Conservation (phyloP, 1,140 invertebrate genomes). For the Hetaerina americana region DNA sequence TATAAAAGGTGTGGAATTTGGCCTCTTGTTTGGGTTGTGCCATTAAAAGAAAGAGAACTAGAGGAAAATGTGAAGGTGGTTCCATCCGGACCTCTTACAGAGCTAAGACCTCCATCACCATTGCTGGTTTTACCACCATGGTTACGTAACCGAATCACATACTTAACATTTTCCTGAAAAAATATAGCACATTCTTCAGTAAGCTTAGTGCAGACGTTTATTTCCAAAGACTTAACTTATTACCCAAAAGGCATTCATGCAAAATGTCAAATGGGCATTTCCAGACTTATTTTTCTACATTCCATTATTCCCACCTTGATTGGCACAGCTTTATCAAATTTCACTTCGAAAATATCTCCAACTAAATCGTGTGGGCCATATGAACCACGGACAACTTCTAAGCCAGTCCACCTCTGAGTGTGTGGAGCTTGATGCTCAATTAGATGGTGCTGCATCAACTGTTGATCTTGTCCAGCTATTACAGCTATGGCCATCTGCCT, state of each 20-base stretch:
- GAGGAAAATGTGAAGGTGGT: conserved; percentile 84
- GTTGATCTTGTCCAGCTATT: not conserved
- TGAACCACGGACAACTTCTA: conserved; percentile 55
- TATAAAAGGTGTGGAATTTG: conserved; percentile 92
- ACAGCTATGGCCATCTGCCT: not conserved
- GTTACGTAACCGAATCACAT: conserved; percentile 78
- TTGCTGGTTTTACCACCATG: conserved; percentile 85
- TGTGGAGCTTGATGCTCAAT: conserved; percentile 37
- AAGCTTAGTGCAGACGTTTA: not conserved
- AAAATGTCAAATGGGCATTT: no score
- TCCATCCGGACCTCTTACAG: conserved; percentile 83
- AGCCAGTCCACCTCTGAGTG: conserved; percentile 55
- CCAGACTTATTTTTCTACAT: no score
- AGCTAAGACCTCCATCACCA: conserved; percentile 76
- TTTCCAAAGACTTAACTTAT: not conserved
- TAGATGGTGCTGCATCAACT: not conserved
- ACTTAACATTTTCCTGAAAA: conserved; percentile 68
- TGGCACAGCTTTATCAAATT: conserved; percentile 76
- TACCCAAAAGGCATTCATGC: no score
- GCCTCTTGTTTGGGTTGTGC: conserved; percentile 82
- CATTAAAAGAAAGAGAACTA: conserved; percentile 88
- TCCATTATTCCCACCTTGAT: conserved; percentile 73
- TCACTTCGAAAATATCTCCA: conserved; percentile 63
- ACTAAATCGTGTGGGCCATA: conserved; percentile 64
- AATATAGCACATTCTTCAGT: not conserved